Base-by-base conservation (phyloP, 2,888 invertebrate species). In the Ramazzottius varieornatus region DNA sequence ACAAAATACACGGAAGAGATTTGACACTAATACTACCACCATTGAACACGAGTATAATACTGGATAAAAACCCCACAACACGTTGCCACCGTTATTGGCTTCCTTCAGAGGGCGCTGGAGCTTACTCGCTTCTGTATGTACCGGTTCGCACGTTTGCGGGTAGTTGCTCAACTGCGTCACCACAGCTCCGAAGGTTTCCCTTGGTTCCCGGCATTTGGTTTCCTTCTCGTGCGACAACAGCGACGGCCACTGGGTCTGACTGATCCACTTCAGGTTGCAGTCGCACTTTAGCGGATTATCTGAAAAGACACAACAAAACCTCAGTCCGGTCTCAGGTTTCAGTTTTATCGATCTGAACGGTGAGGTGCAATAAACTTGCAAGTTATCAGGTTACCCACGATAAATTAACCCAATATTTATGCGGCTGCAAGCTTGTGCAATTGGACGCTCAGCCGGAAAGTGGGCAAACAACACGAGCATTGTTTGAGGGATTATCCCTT, bases 231-330 rank as follows among this genome's bases (percentile, higher is more conserved):
- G 54, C 20, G 54, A 54, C 54, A 54, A 29, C 20, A 16, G 54
- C 54, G 29, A 4, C 54, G 54, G 54, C 54, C 54, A 54, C 4
- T 54, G n/a, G 13, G 20, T 24, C 54, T 54, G 54, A 4, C n/a
- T 54, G 16, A 89, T 88, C 90, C 91, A 91, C 65, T 83, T 83
- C 70, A 91, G 78, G 71, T 88, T 86, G 74, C 90, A 91, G 72
- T 87, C 86, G 75, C 90, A 91, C 67, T 84, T 80, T 71, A 91
- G 77, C 16, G 88, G 89, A 77, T 91, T 91, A 78, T 88, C 91
- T 91, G 76, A 0, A 68, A 68, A 66, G 63, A n/a, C 63, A n/a
- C 64, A 32, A 34, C 16, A 66, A 33, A 63, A 64, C 40, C 20
- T 8, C 40, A 40, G 20, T 40, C 20, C 8, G 13, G 8, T 40